These are phyloP conservation scores for Nasonia longicornis DNA, from an alignment of 1,140 invertebrate genomes.

Conservation along the genomic window DNA sequence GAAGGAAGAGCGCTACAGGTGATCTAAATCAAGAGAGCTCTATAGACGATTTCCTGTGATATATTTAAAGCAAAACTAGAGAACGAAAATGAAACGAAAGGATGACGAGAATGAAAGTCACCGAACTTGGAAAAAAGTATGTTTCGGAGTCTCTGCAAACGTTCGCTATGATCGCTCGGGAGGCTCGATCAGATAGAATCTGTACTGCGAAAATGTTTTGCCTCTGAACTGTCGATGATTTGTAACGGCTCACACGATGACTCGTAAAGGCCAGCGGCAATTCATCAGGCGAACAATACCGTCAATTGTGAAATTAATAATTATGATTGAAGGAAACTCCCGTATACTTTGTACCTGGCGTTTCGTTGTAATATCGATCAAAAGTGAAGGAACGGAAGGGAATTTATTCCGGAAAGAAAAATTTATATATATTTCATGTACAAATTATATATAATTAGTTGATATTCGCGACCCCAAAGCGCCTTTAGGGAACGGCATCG, in stretches of 20 bases:
- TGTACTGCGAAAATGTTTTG: background rate
- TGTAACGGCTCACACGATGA: background rate
- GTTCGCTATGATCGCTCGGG: slow-evolving; percentile 27
- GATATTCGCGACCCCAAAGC: slow-evolving; percentile 6
- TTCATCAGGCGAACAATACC: background rate
- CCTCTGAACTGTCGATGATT: background rate
- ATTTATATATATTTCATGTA: slow-evolving; percentile 38
- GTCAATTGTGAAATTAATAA: background rate
- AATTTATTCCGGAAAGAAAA: slow-evolving; percentile 24
- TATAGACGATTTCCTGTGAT: slow-evolving; percentile 56
- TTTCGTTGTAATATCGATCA: slow-evolving; percentile 16
- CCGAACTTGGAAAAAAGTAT: background rate
- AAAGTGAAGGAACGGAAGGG: background rate
- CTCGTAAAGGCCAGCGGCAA: slow-evolving; percentile 9
- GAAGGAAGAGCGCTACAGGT: slow-evolving; percentile 14
- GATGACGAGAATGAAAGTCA: background rate
- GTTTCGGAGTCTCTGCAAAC: slow-evolving; percentile 11
- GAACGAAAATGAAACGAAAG: background rate
- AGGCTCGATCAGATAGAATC: slow-evolving; percentile 29
- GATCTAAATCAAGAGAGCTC: slow-evolving; percentile 48
- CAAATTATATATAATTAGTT: slow-evolving; percentile 41
- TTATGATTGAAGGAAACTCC: slow-evolving; percentile 3
- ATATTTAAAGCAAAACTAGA: slow-evolving; percentile 48
- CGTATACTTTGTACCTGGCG: slow-evolving; percentile 37
- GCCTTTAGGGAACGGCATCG: background rate